These are phyloP conservation scores for Fabriciana adippe DNA, from an alignment of 2,888 invertebrate species.

Conservation along the genomic window DNA sequence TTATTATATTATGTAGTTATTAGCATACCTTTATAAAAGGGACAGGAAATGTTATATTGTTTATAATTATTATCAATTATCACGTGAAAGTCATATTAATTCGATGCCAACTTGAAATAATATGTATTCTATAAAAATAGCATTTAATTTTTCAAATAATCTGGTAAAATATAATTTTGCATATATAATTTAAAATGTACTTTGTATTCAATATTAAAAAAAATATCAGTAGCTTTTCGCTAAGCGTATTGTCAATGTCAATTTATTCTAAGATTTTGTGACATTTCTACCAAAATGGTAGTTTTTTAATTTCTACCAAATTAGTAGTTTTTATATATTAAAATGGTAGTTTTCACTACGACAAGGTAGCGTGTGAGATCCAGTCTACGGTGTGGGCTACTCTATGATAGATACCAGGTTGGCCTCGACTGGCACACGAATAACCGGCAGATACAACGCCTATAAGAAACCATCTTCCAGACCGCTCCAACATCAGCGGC, in stretches of 20 bases:
- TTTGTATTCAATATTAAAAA: too few species aligned
- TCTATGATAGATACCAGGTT: constrained; percentile 96
- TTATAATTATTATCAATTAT: constrained; percentile 8
- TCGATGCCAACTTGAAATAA: not conserved
- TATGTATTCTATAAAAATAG: not conserved
- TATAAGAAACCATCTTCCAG: constrained; percentile 94
- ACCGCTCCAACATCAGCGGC: constrained; percentile 93
- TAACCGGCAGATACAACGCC: constrained; percentile 97
- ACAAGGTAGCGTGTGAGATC: constrained; percentile 86
- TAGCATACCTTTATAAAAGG: constrained; percentile 30
- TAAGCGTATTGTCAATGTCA: constrained; percentile 12
- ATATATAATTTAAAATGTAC: not conserved
- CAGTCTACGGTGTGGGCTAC: constrained; percentile 97
- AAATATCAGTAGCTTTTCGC: not conserved
- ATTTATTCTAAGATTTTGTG: constrained; percentile 6
- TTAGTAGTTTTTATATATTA: not conserved
- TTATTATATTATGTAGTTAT: not conserved
- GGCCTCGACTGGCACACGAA: constrained; percentile 95
- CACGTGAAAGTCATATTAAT: not conserved
- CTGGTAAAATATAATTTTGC: not conserved
- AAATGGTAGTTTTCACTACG: constrained; percentile 17
- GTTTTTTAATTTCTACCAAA: constrained; percentile 8
- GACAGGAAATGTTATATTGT: constrained; percentile 8
- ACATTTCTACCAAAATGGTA: constrained; percentile 25
- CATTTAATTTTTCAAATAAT: too few species aligned